phyloP scores from a whole-genome alignment of 2,113 vertebrate genomes.

The Delphinapterus leucas region DNA sequence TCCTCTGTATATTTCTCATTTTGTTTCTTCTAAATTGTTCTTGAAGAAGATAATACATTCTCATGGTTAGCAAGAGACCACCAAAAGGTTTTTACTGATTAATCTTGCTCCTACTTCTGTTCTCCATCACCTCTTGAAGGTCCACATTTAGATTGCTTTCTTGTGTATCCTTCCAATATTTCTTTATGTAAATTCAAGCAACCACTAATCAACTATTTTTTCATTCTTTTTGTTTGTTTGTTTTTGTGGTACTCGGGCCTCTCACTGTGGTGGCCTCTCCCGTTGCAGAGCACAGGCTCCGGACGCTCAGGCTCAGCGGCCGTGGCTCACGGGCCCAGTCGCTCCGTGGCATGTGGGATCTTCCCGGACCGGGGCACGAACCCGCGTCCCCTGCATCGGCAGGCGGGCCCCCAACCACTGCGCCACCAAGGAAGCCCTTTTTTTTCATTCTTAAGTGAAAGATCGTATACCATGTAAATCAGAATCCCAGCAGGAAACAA shows the following conservation, averaged over 20 bases:
- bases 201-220: neutral
- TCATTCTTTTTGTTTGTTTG: too few relatives aligned
- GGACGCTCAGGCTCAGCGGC: accelerated
- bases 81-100: neutral
- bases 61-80: neutral
- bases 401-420: too few relatives aligned
- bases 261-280: too few relatives aligned
- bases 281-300: too few relatives aligned
- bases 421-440: neutral
- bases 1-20: neutral
- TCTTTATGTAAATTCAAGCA: neutral
- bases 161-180: neutral
- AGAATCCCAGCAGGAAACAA: neutral
- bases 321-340: too few relatives aligned
- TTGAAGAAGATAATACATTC: neutral
- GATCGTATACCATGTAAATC: neutral
- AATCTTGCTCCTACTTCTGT: neutral
- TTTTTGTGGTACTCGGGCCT: too few relatives aligned
- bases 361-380: too few relatives aligned
- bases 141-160: neutral
- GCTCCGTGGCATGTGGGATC: too few relatives aligned
- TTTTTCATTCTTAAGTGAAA: neutral
- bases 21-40: neutral
- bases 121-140: neutral
- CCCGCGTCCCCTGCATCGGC: too few relatives aligned